phyloP scores from a whole-genome alignment of 2,113 vertebrate species.

The Semnornis frantzii region DNA sequence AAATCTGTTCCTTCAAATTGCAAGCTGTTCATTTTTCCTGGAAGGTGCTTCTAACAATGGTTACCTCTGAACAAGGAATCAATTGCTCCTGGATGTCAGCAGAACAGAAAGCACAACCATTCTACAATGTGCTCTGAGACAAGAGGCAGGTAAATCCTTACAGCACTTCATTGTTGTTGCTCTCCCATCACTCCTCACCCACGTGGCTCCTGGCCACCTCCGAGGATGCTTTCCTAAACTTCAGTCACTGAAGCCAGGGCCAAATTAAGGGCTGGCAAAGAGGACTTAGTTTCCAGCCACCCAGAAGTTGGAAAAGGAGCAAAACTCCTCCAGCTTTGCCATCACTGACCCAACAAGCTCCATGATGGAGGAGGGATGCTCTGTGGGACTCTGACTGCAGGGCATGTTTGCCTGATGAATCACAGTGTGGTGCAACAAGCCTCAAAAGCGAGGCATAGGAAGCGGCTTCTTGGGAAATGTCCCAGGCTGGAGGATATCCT shows the following conservation, averaged over 20 bases:
- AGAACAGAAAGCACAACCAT: background rate
- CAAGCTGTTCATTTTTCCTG: constrained; percentile 64
- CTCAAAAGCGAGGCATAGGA: background rate
- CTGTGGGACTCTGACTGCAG: background rate
- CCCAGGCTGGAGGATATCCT: background rate
- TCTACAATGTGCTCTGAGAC: background rate
- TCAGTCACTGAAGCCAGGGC: fast-evolving
- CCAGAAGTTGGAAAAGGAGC: background rate
- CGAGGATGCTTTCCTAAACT: background rate
- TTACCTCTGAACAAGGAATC: constrained; percentile 1
- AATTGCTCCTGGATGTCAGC: background rate
- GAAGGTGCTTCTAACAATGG: constrained; percentile 53
- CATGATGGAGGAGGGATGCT: background rate
- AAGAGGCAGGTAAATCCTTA: background rate
- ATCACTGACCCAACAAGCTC: background rate
- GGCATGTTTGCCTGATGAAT: background rate
- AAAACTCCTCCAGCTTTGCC: background rate
- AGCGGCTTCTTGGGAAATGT: background rate
- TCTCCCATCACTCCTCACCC: background rate
- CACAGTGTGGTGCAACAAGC: background rate
- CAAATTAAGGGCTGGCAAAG: background rate
- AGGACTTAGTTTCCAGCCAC: background rate
- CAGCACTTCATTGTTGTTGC: background rate
- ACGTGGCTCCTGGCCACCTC: background rate
- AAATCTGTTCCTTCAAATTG: constrained; percentile 52